Conservation (phyloP, 2,797 vertebrate genomes). For the Nannoperca obscura region DNA sequence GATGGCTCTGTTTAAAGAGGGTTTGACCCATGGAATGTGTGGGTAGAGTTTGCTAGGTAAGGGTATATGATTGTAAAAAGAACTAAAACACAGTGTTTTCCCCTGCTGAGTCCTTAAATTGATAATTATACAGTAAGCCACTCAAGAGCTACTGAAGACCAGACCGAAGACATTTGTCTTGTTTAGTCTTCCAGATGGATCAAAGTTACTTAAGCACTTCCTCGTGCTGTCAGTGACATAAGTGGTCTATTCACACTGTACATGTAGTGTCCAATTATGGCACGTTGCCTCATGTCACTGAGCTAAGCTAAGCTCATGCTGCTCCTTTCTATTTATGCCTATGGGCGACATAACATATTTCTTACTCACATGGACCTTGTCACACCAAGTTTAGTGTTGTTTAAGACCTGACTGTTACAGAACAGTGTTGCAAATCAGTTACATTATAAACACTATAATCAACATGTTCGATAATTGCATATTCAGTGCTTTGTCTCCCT, state of each 20-base stretch:
- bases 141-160: conserved; percentile 45
- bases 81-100: conserved; percentile 44
- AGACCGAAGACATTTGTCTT: conserved; percentile 56
- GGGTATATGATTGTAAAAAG: conserved; percentile 50
- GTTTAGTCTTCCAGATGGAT: conserved; percentile 51
- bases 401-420: conserved; percentile 2
- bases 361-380: conserved; percentile 10
- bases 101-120: conserved; percentile 63
- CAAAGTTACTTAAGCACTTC: conserved; percentile 39
- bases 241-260: conserved; percentile 33
- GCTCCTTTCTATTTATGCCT: conserved; percentile 8
- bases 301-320: conserved; percentile 14
- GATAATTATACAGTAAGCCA: conserved; percentile 62
- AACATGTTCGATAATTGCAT: conserved; percentile 9
- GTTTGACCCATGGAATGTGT: conserved; percentile 61
- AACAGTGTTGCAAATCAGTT: conserved; percentile 21
- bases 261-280: conserved; percentile 47
- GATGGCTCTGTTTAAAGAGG: conserved; percentile 57
- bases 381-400: neutral
- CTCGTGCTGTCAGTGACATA: conserved; percentile 36
- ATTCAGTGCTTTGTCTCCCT: neutral
- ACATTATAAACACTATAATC: conserved; percentile 7
- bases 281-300: conserved; percentile 21
- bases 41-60: conserved; percentile 44
- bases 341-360: conserved; percentile 15